Evolutionary conservation across 2,113 vertebrate species (phyloP).

Genomic region (Columba janthina): DNA sequence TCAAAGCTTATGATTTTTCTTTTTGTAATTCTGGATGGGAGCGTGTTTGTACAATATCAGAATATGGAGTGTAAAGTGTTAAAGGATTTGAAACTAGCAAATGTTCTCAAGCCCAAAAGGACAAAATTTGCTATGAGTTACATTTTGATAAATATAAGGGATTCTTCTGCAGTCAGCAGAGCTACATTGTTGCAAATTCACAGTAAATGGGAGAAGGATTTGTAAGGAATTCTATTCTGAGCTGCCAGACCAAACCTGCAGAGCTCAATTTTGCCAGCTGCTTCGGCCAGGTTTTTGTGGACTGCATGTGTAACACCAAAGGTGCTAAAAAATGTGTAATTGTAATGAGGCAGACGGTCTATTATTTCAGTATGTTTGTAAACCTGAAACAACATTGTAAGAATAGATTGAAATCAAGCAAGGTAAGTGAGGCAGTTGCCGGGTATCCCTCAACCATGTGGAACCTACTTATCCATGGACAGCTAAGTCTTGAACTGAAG

Average conservation of each 20-base stretch:
- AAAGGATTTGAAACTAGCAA: background rate
- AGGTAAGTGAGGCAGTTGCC: background rate
- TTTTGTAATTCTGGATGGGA: background rate
- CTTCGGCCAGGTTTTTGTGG: background rate
- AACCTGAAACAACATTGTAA: background rate
- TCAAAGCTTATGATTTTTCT: background rate
- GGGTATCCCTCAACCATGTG: background rate
- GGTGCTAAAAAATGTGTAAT: background rate
- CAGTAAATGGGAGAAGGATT: background rate
- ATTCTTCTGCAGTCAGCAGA: background rate
- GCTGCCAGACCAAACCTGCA: background rate
- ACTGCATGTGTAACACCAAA: background rate
- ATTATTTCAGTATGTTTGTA: background rate
- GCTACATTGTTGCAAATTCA: background rate
- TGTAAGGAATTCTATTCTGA: background rate
- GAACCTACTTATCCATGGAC: background rate
- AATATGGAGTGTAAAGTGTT: background rate
- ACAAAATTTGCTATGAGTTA: background rate
- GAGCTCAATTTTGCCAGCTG: background rate
- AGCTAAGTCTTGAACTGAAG: background rate
- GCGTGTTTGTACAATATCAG: rapidly evolving
- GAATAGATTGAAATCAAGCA: background rate
- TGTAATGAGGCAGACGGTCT: background rate
- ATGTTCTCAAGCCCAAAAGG: background rate
- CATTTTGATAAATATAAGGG: background rate